Evolutionary conservation across 2,888 invertebrate species (phyloP), one percentile per base, ranked within the genome.

Genomic region (Carterocephalus palaemon): DNA sequence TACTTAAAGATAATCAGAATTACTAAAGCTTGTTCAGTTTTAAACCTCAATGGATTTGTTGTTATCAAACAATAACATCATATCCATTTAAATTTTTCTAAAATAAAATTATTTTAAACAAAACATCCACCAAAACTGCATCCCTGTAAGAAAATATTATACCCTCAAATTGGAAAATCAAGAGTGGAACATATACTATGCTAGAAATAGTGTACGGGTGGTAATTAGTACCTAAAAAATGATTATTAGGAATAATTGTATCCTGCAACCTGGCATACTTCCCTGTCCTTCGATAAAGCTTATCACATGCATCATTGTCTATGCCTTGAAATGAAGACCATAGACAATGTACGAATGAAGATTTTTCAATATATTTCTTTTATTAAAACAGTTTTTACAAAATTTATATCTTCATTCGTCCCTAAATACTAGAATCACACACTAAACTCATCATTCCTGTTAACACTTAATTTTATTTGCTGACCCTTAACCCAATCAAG

Each of bases 201-300:
- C 24, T 32, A 16, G 3, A 15, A 3, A 28, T 26, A 28, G 13
- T 13, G 28, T 28, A 13, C n/a, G 13, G 7, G 47, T 45, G 41
- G 46, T 23, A 28, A 40, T 45, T 47, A 47, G 42, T 40, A 42
- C 34, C 20, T 47, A 41, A 45, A 26, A 20, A 34, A 46, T 43
- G 33, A 41, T 43, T 19, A 29, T 23, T 38, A 22, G 32, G 36
- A 45, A 46, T 10, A 32, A 33, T 15, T 22, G 31, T 10, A 10
- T 29, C 29, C 34, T 40, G 19, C 34, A 62, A 66, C 73, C n/a
- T 71, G 63, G 68, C 81, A 78, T 74, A 75, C 75, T 71, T 81
- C 80, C 79, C 72, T 79, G 81, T 78, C 81, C 82, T 81, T 81
- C 73, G 59, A 56, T 64, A 63, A 75, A 83, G 83, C 81, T 74